These are phyloP conservation scores for Theropithecus gelada DNA, from an alignment of 2,113 vertebrate species.

Conservation along the genomic window DNA sequence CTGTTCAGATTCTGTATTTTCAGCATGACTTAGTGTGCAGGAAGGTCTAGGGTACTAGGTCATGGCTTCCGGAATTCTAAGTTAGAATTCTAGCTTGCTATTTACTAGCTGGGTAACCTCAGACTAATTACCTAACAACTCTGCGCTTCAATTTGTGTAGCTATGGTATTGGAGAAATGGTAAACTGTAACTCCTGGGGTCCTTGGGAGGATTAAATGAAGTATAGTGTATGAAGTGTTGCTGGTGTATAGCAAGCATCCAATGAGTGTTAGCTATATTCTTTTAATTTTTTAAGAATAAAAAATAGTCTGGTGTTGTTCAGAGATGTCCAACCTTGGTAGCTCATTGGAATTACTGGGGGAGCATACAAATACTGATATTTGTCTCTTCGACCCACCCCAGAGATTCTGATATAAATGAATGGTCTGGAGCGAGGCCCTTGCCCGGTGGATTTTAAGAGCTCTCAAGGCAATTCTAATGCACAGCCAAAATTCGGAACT, in stretches of 20 bases:
- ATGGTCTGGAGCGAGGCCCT: neutral
- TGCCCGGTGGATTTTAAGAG: neutral
- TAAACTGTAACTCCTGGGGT: neutral
- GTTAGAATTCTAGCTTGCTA: slow-evolving; percentile 15
- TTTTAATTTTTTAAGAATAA: neutral
- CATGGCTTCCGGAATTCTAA: neutral
- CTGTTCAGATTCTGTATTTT: neutral
- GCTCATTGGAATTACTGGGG: neutral
- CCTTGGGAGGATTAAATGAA: neutral
- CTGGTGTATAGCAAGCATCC: neutral
- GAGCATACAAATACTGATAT: neutral
- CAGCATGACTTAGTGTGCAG: neutral
- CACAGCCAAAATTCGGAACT: neutral
- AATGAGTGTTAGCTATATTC: neutral
- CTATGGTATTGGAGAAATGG: neutral
- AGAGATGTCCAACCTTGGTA: neutral
- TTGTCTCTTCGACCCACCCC: no score
- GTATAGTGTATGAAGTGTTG: neutral
- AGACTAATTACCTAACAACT: neutral
- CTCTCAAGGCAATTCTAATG: neutral
- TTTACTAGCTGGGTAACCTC: neutral
- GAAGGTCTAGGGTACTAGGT: neutral
- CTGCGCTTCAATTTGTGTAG: neutral
- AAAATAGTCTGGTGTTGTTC: neutral
- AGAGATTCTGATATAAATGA: neutral